phyloP scores from a whole-genome alignment of 2,797 vertebrate genomes.

The Cuniculus paca region DNA sequence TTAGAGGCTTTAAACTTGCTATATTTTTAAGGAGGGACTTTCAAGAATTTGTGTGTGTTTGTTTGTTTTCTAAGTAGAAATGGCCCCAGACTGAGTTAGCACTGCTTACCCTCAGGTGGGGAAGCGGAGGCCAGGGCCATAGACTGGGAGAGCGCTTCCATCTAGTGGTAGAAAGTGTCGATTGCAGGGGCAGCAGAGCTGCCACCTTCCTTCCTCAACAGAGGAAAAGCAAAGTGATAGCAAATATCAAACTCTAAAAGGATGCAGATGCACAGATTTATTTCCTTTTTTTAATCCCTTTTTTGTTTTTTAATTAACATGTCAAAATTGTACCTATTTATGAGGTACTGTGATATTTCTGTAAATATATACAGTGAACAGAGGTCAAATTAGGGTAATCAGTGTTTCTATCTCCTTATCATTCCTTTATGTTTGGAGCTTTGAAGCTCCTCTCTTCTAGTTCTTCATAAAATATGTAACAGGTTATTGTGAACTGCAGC shows the following conservation, averaged over 20 bases:
- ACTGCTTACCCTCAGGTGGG: not conserved
- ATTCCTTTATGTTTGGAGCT: not conserved
- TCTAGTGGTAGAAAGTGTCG: not conserved
- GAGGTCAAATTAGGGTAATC: not conserved
- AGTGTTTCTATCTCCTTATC: not conserved
- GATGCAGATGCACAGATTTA: not conserved
- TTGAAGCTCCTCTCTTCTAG: not conserved
- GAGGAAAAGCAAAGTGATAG: not conserved
- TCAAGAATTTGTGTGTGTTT: not conserved
- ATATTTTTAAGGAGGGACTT: not conserved
- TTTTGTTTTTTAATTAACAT: not conserved
- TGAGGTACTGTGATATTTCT: not conserved
- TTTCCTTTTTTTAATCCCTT: not conserved
- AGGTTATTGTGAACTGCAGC: not conserved
- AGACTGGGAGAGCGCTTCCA: not conserved
- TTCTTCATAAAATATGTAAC: not conserved
- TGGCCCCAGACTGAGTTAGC: not conserved
- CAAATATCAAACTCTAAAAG: no score
- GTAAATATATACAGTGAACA: not conserved
- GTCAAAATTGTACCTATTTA: not conserved
- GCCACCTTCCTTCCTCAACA: not conserved
- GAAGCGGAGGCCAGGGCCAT: not conserved
- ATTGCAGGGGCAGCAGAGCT: constrained; percentile 57
- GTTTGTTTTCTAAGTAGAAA: not conserved
- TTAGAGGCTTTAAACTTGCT: not conserved